Base-by-base conservation (phyloP, 2,888 invertebrate genomes). In the Oligia strigilis region DNA sequence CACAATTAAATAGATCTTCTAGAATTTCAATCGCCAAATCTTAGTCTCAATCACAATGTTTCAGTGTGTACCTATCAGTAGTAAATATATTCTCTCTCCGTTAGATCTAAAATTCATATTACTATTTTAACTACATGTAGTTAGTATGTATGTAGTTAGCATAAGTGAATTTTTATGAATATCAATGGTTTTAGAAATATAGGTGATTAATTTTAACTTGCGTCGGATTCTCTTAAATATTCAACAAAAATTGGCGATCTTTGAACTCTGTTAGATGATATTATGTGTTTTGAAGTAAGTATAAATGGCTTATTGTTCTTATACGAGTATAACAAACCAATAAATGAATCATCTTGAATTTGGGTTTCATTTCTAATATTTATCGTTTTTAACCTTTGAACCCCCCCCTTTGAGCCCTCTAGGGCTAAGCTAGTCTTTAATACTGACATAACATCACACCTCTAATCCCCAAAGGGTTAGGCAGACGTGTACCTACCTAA, bases 221-320 rank as follows among this genome's bases (percentile, higher is more conserved):
- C 96, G 95, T 96, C 97, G 95, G 95, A 95, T 93, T 93, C 88
- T 91, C 88, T 89, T 90, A 80, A 91, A 89, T 90, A 91, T 85
- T 92, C 88, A 90, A 89, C 87, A 87, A 91, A 89, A 90, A 88
- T 90, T 90, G 91, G 88, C 91, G 91, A 94, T 93, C 92, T 95
- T 94, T 92, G 89, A 94, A 91, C 93, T 94, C 92, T 94, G 87
- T 94, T 95, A 95, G 94, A 93, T 92, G 91, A 90, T 90, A 91
- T 91, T 91, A 93, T 93, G 93, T 95, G 93, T 95, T 95, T 96
- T 93, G 90, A 94, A 94, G 90, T 95, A 94, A 93, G 92, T 95
- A 93, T 95, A 91, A 92, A 95, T 94, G 94, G 96, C 97, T 96
- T 96, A 96, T 94, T 94, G 95, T 95, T 94, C 96, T 96, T 94